Conservation (phyloP, 1,140 invertebrate species). For the Lineus longissimus region DNA sequence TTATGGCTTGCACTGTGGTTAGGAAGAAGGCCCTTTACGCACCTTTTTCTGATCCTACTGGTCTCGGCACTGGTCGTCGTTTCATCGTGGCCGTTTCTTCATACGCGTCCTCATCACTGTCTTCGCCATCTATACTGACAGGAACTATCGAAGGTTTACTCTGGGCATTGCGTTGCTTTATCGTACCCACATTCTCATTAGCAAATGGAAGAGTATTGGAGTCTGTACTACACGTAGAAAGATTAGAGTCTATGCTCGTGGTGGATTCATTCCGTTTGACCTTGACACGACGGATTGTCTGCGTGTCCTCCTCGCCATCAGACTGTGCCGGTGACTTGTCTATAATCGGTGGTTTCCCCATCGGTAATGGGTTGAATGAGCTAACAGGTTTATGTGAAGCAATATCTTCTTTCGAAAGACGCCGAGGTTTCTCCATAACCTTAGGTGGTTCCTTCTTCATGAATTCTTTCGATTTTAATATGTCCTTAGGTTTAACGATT, state of each 20-base stretch:
- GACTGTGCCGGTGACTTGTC: not conserved
- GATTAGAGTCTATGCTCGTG: constrained; percentile 67
- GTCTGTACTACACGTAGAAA: constrained; percentile 68
- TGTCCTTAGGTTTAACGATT: no score
- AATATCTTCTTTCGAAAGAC: no score
- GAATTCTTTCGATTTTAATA: no score
- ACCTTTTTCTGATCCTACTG: no score
- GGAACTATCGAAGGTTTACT: constrained; percentile 35
- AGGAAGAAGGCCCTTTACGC: no score
- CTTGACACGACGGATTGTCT: not conserved
- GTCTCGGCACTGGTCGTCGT: not conserved
- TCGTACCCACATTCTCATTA: constrained; percentile 97
- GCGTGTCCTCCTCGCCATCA: not conserved
- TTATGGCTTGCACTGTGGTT: no score
- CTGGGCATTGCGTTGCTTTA: constrained; percentile 68
- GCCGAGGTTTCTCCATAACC: no score
- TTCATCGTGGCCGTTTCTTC: constrained; percentile 12
- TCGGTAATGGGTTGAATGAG: no score
- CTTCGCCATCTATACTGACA: constrained; percentile 14
- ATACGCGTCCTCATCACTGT: constrained; percentile 18
- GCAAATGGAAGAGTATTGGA: constrained; percentile 96
- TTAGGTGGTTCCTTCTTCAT: no score
- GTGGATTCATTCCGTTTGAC: constrained; percentile 36
- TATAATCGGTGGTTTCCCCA: no score
- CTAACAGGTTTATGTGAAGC: no score